Evolutionary conservation across 2,888 invertebrate species (phyloP).

Genomic region (Cephus runcator): DNA sequence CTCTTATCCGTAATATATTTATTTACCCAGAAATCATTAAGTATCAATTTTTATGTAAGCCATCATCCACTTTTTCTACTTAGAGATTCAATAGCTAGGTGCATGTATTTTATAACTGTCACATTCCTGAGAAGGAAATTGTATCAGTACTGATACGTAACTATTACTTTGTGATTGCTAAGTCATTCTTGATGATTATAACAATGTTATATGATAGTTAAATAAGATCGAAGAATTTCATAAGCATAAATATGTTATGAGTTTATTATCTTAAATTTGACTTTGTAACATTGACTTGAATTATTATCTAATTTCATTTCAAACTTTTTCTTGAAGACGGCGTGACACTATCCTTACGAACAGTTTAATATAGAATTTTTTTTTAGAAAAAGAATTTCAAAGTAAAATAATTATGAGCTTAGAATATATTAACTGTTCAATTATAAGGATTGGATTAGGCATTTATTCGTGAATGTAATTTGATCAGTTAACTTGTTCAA

Average conservation of each 20-base stretch:
- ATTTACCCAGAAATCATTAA: not conserved
- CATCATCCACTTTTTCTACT: not conserved
- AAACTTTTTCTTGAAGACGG: not conserved
- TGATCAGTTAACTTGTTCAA: not conserved
- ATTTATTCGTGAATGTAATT: no score
- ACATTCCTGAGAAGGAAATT: not conserved
- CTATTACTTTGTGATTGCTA: not conserved
- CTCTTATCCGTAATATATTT: not conserved
- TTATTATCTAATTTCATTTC: not conserved
- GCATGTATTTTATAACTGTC: no score
- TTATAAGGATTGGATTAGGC: not conserved
- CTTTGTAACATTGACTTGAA: not conserved
- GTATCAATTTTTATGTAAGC: not conserved
- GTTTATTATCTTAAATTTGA: not conserved
- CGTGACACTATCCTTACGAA: not conserved
- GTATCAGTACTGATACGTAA: not conserved
- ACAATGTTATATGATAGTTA: not conserved
- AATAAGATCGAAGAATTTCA: not conserved
- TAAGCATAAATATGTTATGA: not conserved
- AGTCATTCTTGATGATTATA: no score
- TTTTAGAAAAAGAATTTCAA: not conserved
- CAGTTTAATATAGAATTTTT: not conserved
- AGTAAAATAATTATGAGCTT: not conserved
- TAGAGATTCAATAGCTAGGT: not conserved
- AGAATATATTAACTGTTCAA: not conserved